phyloP scores from a whole-genome alignment of 2,113 vertebrate species.

The Seriola dumerili region DNA sequence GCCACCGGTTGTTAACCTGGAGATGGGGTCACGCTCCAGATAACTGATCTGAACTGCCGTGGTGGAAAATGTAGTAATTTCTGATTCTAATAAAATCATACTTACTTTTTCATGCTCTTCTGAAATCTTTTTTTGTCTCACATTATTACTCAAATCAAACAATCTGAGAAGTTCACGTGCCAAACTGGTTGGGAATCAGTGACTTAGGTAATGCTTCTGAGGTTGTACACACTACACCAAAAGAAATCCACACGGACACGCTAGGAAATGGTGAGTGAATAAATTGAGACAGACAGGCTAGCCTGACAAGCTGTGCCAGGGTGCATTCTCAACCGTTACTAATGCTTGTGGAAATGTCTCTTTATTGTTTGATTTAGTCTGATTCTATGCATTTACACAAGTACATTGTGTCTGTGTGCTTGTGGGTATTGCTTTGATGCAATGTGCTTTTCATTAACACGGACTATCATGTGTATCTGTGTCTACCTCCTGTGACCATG shows the following conservation, averaged over 20 bases:
- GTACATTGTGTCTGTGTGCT: not conserved
- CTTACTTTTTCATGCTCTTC: not conserved
- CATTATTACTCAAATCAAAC: not conserved
- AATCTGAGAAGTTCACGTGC: not conserved
- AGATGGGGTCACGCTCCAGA: no score
- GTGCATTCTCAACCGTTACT: not conserved
- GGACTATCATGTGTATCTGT: conserved; percentile 1
- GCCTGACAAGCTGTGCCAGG: not conserved
- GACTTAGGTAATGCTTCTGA: not conserved
- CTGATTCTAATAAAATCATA: not conserved
- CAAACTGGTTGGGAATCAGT: not conserved
- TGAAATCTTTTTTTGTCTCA: not conserved
- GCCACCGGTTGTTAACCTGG: no score
- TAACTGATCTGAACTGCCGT: no score
- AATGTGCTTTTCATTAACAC: conserved; percentile 28
- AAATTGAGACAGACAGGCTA: conserved; percentile 7
- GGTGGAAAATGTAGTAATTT: not conserved
- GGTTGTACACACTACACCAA: not conserved
- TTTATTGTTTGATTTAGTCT: conserved; percentile 8
- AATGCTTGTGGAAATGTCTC: conserved; percentile 5
- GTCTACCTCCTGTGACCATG: conserved; percentile 2
- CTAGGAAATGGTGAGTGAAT: not conserved
- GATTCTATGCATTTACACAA: not conserved
- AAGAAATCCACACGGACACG: not conserved
- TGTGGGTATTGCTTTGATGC: not conserved